Conservation (phyloP, 2,888 invertebrate species). For the Aspidiotus rigidus region DNA sequence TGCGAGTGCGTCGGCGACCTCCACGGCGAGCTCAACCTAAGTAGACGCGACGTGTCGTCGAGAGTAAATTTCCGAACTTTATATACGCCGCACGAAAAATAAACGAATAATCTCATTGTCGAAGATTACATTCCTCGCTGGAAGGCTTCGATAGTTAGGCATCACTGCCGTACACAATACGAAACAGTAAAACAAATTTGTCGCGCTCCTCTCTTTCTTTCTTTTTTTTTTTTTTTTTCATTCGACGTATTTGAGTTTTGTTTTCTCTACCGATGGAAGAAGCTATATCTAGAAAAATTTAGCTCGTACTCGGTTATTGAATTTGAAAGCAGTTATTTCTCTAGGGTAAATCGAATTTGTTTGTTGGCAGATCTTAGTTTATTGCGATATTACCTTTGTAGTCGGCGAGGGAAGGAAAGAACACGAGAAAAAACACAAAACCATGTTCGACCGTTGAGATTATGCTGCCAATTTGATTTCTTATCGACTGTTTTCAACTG, state of each 20-base stretch:
- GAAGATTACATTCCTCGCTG: too few relatives aligned
- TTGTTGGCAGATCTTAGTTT: constrained; percentile 21
- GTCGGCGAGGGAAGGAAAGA: not conserved
- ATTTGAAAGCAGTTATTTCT: constrained; percentile 31
- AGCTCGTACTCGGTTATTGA: constrained; percentile 20
- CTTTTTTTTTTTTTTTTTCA: constrained; percentile 5
- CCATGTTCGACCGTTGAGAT: too few relatives aligned
- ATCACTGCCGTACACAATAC: constrained; percentile 9
- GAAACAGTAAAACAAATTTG: constrained; percentile 7
- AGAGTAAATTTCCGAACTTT: too few relatives aligned
- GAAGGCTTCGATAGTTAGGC: constrained; percentile 3
- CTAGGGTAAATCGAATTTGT: constrained; percentile 25
- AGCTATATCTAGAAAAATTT: constrained; percentile 18
- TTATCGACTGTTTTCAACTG: too few relatives aligned
- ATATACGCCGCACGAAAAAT: too few relatives aligned
- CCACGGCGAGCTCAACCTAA: too few relatives aligned
- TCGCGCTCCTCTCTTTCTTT: not conserved
- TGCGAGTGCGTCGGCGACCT: not conserved
- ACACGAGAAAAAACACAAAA: too few relatives aligned
- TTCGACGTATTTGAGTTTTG: constrained; percentile 1
- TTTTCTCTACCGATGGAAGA: not conserved
- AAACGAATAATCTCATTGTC: too few relatives aligned
- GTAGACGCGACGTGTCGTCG: too few relatives aligned
- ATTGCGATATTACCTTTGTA: constrained; percentile 27
- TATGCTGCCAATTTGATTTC: too few relatives aligned